These are phyloP conservation scores for Phrynocephalus guinanensis DNA, from an alignment of 2,797 vertebrate species.

Conservation along the genomic window DNA sequence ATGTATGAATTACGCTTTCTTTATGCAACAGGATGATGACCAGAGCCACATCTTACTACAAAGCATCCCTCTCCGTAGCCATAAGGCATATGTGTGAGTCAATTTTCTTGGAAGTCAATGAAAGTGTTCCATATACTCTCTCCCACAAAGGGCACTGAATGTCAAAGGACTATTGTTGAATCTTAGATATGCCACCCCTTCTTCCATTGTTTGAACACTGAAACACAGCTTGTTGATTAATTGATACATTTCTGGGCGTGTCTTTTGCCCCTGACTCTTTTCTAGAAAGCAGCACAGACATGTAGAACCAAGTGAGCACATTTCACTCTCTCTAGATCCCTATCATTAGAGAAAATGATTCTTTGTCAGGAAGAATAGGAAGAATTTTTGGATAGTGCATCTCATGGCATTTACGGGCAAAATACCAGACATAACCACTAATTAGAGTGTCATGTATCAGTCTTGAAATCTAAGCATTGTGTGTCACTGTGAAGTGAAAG, in stretches of 20 bases:
- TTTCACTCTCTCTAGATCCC: constrained; percentile 32
- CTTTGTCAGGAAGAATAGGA: constrained; percentile 39
- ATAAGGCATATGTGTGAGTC: no score
- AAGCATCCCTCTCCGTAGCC: neutral
- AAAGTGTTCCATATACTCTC: neutral
- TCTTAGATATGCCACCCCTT: neutral
- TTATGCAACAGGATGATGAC: no score
- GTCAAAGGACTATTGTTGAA: neutral
- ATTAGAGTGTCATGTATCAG: constrained; percentile 17
- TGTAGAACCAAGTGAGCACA: neutral
- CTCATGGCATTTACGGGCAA: constrained; percentile 4
- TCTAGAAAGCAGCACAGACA: constrained; percentile 6
- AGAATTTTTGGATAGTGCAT: constrained; percentile 43
- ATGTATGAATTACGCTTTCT: no score
- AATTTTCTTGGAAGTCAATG: neutral
- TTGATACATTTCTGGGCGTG: neutral
- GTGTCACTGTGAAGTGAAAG: neutral
- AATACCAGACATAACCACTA: constrained; percentile 3
- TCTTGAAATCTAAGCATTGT: neutral
- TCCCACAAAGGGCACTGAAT: neutral
- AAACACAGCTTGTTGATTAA: neutral
- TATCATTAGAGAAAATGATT: neutral
- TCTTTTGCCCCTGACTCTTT: neutral
- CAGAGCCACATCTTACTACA: no score
- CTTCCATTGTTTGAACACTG: neutral